Base-by-base conservation (phyloP, 2,113 vertebrate genomes). In the Lipophrys pholis region DNA sequence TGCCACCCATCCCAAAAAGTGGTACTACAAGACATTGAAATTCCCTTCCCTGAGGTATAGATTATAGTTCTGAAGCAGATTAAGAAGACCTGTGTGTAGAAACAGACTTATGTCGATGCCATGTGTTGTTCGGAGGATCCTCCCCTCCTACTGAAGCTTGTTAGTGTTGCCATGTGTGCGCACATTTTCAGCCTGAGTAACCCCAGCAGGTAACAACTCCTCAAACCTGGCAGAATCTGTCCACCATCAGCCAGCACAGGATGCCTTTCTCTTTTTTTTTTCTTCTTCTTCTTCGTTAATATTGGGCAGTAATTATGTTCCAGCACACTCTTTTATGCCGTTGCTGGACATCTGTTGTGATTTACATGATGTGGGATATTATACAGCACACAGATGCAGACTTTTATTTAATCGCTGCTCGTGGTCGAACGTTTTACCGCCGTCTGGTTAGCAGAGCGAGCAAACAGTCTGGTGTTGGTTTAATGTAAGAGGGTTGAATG, bases 291-390 rank as follows among this genome's bases (percentile, higher is more conserved):
- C 21, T 30, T 4, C 21, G 21, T 30, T 30, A 30, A 30, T 30
- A 30, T 30, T 30, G 41, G 65, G 56, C 39, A 81, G 52, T 45
- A 67, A 57, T 64, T 49, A 52, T 30, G 59, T 73, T 39, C 53
- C 16, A 0, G 45, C 52, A 1, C 69, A 38, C 41, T 67, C 72
- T 73, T 51, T 61, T 30, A 52, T 45, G 56, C 76, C 51, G 72
- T 80, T 30, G 80, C 77, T 36, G 70, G 69, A 78, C 80, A 81
- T 82, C 80, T 85, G 82, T 30, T 82, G 69, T 11, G 58, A 55
- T 54, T 64, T 48, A 17, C 49, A 38, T 30, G 63, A 66, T 15
- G 45, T n/a, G 45, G 15, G 11, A 45, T 45, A 45, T 45, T n/a
- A n/a, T n/a, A 15, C 45, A 46, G 43, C 21, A 30, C 21, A 4